These are phyloP conservation scores for Trididemnum clinides DNA, from an alignment of 23 tunicate species.

Conservation along the genomic window DNA sequence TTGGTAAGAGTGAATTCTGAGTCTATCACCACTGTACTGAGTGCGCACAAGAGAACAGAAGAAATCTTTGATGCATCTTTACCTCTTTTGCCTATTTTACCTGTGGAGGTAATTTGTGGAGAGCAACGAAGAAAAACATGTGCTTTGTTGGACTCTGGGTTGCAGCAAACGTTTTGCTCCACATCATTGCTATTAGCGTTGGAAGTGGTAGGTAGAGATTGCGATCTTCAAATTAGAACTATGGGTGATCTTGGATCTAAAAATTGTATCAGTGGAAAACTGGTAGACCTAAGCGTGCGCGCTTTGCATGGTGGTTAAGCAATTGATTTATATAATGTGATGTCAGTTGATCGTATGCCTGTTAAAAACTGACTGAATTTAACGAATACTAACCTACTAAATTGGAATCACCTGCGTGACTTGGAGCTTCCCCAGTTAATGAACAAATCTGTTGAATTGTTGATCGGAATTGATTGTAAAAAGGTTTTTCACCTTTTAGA, in stretches of 20 bases:
- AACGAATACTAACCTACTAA: too few relatives aligned
- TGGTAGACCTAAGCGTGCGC: too few relatives aligned
- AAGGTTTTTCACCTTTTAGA: background rate
- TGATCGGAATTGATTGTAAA: background rate
- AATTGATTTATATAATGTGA: too few relatives aligned
- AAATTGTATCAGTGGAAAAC: too few relatives aligned
- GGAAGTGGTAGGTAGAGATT: too few relatives aligned
- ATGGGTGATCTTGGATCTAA: too few relatives aligned
- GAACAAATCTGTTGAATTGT: background rate
- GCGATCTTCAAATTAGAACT: too few relatives aligned
- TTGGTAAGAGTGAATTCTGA: too few relatives aligned
- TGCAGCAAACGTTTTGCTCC: background rate
- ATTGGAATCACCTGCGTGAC: background rate
- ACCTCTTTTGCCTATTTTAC: background rate
- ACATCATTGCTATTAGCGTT: background rate
- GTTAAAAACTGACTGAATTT: too few relatives aligned
- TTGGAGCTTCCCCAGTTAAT: background rate
- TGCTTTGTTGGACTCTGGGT: constrained; percentile 10
- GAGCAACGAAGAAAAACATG: background rate
- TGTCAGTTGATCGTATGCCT: too few relatives aligned
- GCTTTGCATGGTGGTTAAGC: too few relatives aligned
- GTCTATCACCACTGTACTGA: background rate
- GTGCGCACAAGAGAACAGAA: too few relatives aligned
- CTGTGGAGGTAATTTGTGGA: background rate
- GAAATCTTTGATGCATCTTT: background rate